phyloP scores from a whole-genome alignment of 2,888 invertebrate genomes.

The Notodromas monacha region DNA sequence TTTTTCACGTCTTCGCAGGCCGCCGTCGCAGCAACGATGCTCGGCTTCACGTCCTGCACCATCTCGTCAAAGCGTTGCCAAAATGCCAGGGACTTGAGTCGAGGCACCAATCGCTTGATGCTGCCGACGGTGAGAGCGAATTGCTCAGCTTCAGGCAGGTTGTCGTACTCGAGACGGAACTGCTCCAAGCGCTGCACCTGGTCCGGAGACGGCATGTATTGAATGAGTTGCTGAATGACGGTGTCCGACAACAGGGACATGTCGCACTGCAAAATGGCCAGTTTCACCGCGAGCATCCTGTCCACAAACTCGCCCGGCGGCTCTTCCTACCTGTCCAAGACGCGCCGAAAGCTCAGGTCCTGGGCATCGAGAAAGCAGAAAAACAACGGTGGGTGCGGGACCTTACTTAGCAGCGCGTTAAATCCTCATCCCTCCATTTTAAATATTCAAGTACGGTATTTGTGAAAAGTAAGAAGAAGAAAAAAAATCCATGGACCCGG shows the following conservation, averaged over 20 bases:
- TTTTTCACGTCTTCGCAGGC: constrained; percentile 74
- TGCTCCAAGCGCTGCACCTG: constrained; percentile 51
- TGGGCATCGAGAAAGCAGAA: no score
- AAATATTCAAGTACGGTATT: no score
- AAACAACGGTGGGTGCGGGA: no score
- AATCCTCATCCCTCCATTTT: no score
- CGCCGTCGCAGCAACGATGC: constrained; percentile 72
- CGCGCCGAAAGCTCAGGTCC: no score
- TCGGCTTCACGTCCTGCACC: constrained; percentile 59
- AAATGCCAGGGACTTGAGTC: constrained; percentile 62
- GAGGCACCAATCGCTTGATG: constrained; percentile 49
- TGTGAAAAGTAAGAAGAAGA: no score
- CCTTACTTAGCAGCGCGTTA: no score
- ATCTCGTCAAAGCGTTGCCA: constrained; percentile 55
- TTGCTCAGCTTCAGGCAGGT: constrained; percentile 69
- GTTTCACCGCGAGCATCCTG: no score
- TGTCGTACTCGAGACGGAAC: constrained; percentile 37
- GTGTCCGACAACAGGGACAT: constrained; percentile 50
- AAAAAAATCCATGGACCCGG: no score
- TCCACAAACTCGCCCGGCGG: no score
- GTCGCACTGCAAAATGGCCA: constrained; percentile 52
- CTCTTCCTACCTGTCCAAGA: no score
- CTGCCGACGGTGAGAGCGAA: constrained; percentile 66
- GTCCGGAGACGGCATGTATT: constrained; percentile 68
- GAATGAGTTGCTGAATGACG: constrained; percentile 54